phyloP scores from a whole-genome alignment of 1,140 invertebrate genomes.

The Ctenoplectra terminalis region DNA sequence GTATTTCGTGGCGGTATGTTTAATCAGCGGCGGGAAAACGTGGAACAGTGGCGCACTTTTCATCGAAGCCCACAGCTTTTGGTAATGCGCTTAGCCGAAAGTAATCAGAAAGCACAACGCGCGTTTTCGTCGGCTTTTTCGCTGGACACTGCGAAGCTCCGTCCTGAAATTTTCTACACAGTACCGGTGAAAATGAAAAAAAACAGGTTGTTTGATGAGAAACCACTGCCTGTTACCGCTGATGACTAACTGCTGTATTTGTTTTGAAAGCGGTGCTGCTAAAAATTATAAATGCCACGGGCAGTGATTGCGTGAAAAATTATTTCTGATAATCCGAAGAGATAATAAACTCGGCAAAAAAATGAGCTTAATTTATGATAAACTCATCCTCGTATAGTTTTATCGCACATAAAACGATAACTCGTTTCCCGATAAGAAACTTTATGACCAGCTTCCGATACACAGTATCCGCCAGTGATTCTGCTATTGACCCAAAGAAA shows the following conservation, averaged over 20 bases:
- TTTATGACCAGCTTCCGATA: conserved; percentile 35
- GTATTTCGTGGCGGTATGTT: conserved; percentile 56
- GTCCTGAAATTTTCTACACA: background rate
- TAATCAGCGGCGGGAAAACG: conserved; percentile 59
- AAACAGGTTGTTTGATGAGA: background rate
- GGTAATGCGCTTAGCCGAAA: conserved; percentile 63
- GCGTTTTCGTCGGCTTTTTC: conserved; percentile 7
- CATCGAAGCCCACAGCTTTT: conserved; percentile 56
- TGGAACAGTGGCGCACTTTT: conserved; percentile 51
- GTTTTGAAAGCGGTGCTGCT: background rate
- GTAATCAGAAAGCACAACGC: conserved; percentile 54
- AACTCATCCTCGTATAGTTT: too few relatives aligned
- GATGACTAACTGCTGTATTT: background rate
- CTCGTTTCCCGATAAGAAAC: conserved; percentile 38
- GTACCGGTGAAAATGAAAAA: background rate
- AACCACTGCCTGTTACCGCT: background rate
- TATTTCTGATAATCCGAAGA: background rate
- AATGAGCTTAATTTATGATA: too few relatives aligned
- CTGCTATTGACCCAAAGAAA: background rate
- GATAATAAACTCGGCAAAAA: background rate
- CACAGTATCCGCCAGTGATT: conserved; percentile 2
- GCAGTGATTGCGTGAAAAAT: background rate
- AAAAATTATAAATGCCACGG: background rate
- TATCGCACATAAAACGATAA: background rate
- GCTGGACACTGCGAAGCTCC: background rate